Evolutionary conservation across 2,888 invertebrate species (phyloP).

Genomic region (Hirtodrosophila duncani): DNA sequence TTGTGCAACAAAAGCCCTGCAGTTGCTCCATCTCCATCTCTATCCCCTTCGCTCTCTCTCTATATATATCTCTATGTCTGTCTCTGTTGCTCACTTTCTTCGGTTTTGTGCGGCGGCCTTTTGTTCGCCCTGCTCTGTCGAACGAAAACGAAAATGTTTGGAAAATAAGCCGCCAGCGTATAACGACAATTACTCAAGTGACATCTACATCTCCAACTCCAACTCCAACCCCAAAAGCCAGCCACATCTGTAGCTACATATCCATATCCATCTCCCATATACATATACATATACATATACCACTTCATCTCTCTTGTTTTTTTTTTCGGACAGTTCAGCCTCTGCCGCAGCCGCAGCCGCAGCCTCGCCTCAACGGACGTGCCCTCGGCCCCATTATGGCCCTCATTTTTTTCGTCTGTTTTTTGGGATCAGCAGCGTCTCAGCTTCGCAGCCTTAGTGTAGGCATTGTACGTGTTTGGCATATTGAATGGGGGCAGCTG

Average conservation of each 20-base stretch:
- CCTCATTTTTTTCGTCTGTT: slow-evolving; percentile 1
- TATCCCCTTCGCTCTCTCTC: slow-evolving; percentile 7
- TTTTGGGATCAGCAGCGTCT: slow-evolving; percentile 9
- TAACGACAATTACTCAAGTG: slow-evolving; percentile 65
- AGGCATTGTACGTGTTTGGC: slow-evolving; percentile 48
- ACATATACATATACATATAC: too few species aligned
- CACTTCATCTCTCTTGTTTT: too few species aligned
- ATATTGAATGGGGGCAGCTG: slow-evolving; percentile 42
- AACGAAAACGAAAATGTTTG: background rate
- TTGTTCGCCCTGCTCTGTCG: slow-evolving; percentile 6
- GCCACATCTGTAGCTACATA: slow-evolving; percentile 36
- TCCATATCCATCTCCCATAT: slow-evolving; percentile 16
- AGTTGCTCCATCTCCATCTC: slow-evolving; percentile 41
- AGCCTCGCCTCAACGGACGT: too few species aligned
- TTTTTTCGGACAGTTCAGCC: slow-evolving; percentile 13
- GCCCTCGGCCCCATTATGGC: slow-evolving; percentile 25
- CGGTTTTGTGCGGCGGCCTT: slow-evolving; percentile 5
- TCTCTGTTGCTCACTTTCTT: slow-evolving; percentile 27
- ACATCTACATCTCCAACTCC: slow-evolving; percentile 52
- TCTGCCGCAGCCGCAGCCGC: slow-evolving; percentile 28
- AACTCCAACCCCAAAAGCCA: too few species aligned
- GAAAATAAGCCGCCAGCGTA: slow-evolving; percentile 15
- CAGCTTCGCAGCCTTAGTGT: slow-evolving; percentile 37
- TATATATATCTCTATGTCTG: too few species aligned
- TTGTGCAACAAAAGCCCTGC: slow-evolving; percentile 65